Evolutionary conservation across 2,113 vertebrate species (phyloP), one percentile per base, ranked within the genome.

Genomic region (Festucalex cinctus): DNA sequence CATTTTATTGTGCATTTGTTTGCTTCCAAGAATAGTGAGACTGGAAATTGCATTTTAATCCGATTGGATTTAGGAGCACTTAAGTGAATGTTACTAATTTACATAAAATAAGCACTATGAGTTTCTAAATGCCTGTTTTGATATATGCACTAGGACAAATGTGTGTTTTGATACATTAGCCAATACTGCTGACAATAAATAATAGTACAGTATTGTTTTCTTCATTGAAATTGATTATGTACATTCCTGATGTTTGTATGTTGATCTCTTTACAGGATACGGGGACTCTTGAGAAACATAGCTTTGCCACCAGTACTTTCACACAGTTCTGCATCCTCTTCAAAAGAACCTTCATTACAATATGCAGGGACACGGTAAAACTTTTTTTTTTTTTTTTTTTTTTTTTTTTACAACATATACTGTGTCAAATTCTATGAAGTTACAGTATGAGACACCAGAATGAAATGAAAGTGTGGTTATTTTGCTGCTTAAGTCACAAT

Each of bases 261-360:
- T 37, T 24, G 67, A 9, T 76, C 3, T 70, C 66, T 74, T 84
- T 90, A 89, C 94, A 98, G 2, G 88, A 94, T 70, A 88, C 89
- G 36, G 95, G 95, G 48, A 93, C 94, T 59, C 95, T 97, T 0
- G 97, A 99, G 89, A 99, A 95, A 81, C 95, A 94, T 78, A 98
- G 94, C 0, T 98, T 98, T 72, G 95, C 95, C 71, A 99, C 96
- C 75, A 98, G 94, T 86, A 93, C 95, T 59, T 88, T 94, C 53
- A 98, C 94, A 14, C 96, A 98, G 88, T 98, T 99, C 92, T 93
- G 96, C 87, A 97, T 98, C 85, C 95, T 99, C 83, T 99, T 98
- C 91, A 95, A 94, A 86, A 94, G 97, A 82, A 98, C 94, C 54
- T 98, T 98, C 59, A 57, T 95, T 66, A 98, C 94, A 53, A 98